Evolutionary conservation across 1,140 invertebrate genomes (phyloP), one percentile per base, ranked within the genome.

Genomic region (Thaumatotibia leucotreta): DNA sequence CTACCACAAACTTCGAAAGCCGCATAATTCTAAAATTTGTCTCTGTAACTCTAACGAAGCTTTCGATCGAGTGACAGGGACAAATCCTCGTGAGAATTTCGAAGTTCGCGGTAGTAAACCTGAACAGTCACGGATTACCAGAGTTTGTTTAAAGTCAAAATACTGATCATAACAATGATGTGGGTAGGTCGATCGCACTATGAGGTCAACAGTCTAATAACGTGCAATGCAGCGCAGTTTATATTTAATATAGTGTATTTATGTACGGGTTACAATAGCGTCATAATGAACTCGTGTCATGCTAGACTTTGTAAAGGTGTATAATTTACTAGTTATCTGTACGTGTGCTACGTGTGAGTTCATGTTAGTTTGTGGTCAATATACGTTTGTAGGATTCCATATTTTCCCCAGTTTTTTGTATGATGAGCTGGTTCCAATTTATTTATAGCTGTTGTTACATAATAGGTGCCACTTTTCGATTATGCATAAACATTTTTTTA

Each of bases 141-240:
- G 39, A 14, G 17, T 45, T 45, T 45, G 20, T 45, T 45, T 20
- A 17, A 45, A 33, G 14, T 45, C 39, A 20, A 20, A 9, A 45
- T 45, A 45, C 39, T 45, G 39, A 5, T 20, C 11, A 5, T 6
- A 45, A 6, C 8, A 1, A 8, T 20, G 4, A 20, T 45, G 17
- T 1, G 39, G 17, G 17, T 39, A 45, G n/a, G n/a, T 20, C 39
- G 17, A 45, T 45, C 39, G 39, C 17, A 58, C 52, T 27, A 58
- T 27, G 23, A 58, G 52, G 52, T 58, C 52, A 58, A 58, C 14
- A 29, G 29, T 58, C 52, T 58, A 24, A 58, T 29, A 58, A 31
- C 52, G 52, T 11, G 52, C 52, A 58, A 52, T 52, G 23, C 24
- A 27, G 23, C 29, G 52, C 52, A 58, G 11, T 31, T 27, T 14